Base-by-base conservation (phyloP, 2,113 vertebrate species). In the Aptenodytes patagonicus region DNA sequence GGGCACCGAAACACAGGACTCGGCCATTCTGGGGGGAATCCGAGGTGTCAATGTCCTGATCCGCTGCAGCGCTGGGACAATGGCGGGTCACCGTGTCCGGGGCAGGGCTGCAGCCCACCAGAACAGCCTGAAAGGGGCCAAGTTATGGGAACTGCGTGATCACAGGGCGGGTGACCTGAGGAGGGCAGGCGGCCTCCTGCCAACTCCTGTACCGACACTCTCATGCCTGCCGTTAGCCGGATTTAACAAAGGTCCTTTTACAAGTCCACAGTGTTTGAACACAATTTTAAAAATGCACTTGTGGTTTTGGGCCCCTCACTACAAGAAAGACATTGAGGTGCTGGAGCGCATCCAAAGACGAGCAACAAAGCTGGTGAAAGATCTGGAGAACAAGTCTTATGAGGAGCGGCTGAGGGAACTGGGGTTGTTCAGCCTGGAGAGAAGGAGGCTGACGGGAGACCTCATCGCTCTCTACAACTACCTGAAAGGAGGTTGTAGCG, bases 161-260 rank as follows among this genome's bases (percentile, higher is more conserved):
- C 49, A 34, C 38, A 51, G 24, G 16, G 29, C 3, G 2, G 58
- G 58, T 17, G 38, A 64, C 19, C n/a, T 3, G 1, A 16, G 60
- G 11, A 15, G 21, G 52, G 52, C 60, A 32, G 17, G 25, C 1
- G 3, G 40, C 58, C 58, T 47, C 47, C 60, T 46, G 58, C 40
- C 60, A 7, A 5, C 29, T 10, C 42, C n/a, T 9, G 22, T 0
- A 4, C 44, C 9, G 2, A 17, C 36, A 10, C 32, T 8, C 62
- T 10, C 36, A 5, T 3, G 0, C 36, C 24, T 10, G 36, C 38
- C 7, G 0, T 38, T 10, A 29, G 64, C 12, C 1, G 0, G 19
- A 8, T 29, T 64, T 9, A n/a, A 40, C 66, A 31, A 40, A n/a
- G 58, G 20, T 13, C 58, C 20, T 36, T 7, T n/a, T 15, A 19